Conservation (phyloP, 2,797 vertebrate species). For the Rhincodon typus region DNA sequence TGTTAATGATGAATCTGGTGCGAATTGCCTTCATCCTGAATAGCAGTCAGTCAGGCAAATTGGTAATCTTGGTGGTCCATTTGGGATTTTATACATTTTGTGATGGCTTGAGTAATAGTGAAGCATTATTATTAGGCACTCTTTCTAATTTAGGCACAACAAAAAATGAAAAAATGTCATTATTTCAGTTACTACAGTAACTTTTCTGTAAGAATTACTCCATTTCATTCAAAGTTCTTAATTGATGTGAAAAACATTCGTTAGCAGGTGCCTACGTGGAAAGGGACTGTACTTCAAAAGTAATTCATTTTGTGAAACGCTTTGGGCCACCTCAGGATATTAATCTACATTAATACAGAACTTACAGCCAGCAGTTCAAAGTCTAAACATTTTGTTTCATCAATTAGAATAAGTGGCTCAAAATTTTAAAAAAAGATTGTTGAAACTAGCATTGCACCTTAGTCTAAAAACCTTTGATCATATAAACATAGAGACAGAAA, state of each 20-base stretch:
- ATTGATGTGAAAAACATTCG: background rate
- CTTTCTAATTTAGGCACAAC: no score
- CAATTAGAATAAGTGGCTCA: background rate
- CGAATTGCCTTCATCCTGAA: no score
- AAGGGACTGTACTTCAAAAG: background rate
- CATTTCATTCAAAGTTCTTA: background rate
- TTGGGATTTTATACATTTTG: no score
- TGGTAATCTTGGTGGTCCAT: no score
- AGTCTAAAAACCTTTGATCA: background rate
- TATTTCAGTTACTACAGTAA: background rate
- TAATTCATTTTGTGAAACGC: background rate
- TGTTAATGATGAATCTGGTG: no score
- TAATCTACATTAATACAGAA: constrained; percentile 17
- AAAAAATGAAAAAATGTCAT: background rate
- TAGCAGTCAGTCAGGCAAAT: no score
- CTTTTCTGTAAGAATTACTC: background rate
- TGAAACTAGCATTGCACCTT: background rate
- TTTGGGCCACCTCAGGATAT: background rate
- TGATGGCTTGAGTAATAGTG: no score
- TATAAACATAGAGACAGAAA: background rate
- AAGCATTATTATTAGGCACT: no score
- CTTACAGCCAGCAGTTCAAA: background rate
- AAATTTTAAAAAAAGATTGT: background rate
- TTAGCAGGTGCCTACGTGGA: background rate
- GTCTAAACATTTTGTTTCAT: background rate